Conservation (phyloP, 2,113 vertebrate genomes). For the Apodemus speciosus region DNA sequence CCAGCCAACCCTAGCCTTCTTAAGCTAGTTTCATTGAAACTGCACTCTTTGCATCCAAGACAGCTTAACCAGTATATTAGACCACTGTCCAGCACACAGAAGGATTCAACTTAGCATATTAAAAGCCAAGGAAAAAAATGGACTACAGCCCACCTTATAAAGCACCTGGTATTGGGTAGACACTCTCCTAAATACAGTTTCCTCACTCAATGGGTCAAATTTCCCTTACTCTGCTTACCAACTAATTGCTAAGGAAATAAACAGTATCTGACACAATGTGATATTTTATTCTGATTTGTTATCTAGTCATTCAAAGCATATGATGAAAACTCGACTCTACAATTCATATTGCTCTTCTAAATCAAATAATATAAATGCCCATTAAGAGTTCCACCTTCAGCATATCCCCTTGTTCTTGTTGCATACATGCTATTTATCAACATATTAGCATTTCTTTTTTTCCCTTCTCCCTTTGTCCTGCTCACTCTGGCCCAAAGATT, state of each 20-base stretch:
- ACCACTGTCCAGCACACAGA: neutral
- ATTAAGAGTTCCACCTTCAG: constrained; percentile 65
- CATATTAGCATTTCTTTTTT: constrained; percentile 71
- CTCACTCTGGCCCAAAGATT: too few relatives aligned
- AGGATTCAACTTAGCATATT: constrained; percentile 41
- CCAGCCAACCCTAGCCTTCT: neutral
- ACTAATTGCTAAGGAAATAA: constrained; percentile 63
- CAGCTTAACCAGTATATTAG: constrained; percentile 23
- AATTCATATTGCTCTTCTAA: constrained; percentile 61
- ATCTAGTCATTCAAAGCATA: constrained; percentile 59
- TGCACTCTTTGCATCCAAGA: constrained; percentile 25
- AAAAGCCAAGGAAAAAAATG: neutral
- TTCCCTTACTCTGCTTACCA: constrained; percentile 60
- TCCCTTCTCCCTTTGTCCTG: too few relatives aligned
- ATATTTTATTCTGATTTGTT: constrained; percentile 64
- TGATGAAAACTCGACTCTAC: constrained; percentile 58
- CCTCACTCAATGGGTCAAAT: neutral
- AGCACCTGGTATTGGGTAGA: neutral
- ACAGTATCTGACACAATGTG: constrained; percentile 49
- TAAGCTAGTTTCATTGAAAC: constrained; percentile 36
- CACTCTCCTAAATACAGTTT: constrained; percentile 53
- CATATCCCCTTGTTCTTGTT: constrained; percentile 63
- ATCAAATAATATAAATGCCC: constrained; percentile 67
- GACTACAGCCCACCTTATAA: constrained; percentile 41
- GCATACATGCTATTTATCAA: constrained; percentile 70